These are phyloP conservation scores for Crocuta crocuta DNA, from an alignment of 2,113 vertebrate species.

Conservation along the genomic window DNA sequence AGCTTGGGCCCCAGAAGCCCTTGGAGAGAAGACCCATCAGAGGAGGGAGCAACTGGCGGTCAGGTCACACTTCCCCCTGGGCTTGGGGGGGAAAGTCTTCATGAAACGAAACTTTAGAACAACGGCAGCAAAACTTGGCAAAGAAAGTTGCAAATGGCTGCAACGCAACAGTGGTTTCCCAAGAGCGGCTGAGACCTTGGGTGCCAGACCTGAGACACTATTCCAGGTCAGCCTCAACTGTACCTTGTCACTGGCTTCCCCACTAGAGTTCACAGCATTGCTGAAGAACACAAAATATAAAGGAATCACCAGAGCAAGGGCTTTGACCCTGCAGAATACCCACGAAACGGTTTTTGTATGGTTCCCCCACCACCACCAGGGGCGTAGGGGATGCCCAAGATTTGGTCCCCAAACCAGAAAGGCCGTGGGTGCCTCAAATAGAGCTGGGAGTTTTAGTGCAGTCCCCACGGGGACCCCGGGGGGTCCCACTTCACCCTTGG, in stretches of 20 bases:
- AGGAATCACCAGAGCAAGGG: neutral
- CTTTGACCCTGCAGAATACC: neutral
- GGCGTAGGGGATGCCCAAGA: conserved; percentile 40
- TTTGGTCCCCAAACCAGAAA: conserved; percentile 51
- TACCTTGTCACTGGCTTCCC: neutral
- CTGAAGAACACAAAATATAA: neutral
- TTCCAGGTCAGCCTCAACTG: neutral
- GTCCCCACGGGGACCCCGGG: neutral
- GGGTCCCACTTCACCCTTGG: neutral
- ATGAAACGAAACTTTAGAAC: neutral
- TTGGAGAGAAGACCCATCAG: neutral
- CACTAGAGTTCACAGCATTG: neutral
- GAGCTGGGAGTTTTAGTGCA: conserved; percentile 33
- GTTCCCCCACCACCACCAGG: neutral
- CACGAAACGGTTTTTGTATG: neutral
- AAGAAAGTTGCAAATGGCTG: neutral
- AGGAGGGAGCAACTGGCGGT: neutral
- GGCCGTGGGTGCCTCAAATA: neutral
- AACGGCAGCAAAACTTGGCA: neutral
- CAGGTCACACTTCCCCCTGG: neutral
- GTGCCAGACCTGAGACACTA: no score
- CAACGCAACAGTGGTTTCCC: neutral
- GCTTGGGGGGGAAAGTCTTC: neutral
- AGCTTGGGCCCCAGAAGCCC: neutral
- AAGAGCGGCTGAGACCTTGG: neutral